Percentiles rank a stretch among this genome's conserved stretches.
Conservation (phyloP, 1,140 invertebrate genomes). For the Euwallacea similis region DNA sequence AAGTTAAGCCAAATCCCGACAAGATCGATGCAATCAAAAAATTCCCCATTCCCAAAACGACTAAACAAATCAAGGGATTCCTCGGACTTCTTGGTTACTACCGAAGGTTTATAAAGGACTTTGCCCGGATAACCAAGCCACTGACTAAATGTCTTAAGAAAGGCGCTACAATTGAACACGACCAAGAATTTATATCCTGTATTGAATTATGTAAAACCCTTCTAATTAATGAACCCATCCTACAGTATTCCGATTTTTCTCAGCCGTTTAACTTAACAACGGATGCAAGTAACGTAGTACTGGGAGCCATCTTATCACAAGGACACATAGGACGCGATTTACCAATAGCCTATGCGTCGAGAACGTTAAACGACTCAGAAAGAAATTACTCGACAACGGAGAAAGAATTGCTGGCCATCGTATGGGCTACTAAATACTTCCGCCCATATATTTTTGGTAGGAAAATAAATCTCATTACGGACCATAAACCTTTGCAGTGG, state of each 20-base stretch:
- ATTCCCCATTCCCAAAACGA: conserved; percentile 38
- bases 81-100: conserved; percentile 36
- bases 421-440: conserved; percentile 31
- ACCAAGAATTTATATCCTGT: conserved; percentile 22
- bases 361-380: conserved; percentile 29
- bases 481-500: background rate
- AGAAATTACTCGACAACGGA: conserved; percentile 42
- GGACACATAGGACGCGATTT: conserved; percentile 17
- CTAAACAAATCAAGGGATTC: conserved; percentile 40
- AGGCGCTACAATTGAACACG: conserved; percentile 32
- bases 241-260: conserved; percentile 46
- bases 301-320: conserved; percentile 31
- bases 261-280: conserved; percentile 47
- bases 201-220: conserved; percentile 36
- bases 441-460: conserved; percentile 16
- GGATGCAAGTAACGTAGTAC: conserved; percentile 39
- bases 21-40: conserved; percentile 41
- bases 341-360: conserved; percentile 31
- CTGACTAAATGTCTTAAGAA: conserved; percentile 39
- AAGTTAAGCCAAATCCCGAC: conserved; percentile 38
- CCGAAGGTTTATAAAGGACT: conserved; percentile 36
- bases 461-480: conserved; percentile 1
- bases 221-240: conserved; percentile 35
- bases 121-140: conserved; percentile 33
- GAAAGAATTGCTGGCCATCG: conserved; percentile 39